phyloP scores from a whole-genome alignment of 92 coral and sea anemone species.

The Hydrozoanthus gracilis region DNA sequence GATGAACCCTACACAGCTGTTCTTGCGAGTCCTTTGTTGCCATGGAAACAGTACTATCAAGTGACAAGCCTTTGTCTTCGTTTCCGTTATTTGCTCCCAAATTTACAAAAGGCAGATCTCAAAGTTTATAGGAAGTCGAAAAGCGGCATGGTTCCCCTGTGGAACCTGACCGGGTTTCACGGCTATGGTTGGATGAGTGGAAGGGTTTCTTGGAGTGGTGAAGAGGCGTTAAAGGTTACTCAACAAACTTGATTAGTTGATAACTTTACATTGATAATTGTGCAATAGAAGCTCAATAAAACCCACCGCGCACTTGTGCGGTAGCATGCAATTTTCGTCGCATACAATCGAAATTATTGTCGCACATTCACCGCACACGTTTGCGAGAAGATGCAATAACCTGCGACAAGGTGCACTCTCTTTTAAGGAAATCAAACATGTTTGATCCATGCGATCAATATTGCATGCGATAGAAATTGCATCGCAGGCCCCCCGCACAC shows the following conservation, averaged over 20 bases:
- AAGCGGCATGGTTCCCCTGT: conserved; percentile 21
- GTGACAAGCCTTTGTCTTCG: conserved; percentile 56
- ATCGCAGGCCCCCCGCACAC: too few relatives aligned
- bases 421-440: too few relatives aligned
- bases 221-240: conserved; percentile 53
- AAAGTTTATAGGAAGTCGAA: conserved; percentile 29
- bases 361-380: too few relatives aligned
- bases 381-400: too few relatives aligned
- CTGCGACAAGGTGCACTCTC: too few relatives aligned
- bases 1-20: conserved; percentile 14
- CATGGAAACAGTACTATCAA: conserved; percentile 28
- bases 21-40: conserved; percentile 22
- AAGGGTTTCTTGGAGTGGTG: conserved; percentile 58
- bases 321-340: too few relatives aligned
- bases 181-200: conserved; percentile 67
- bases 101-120: conserved; percentile 30
- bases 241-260: not conserved
- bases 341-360: too few relatives aligned
- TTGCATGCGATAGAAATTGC: too few relatives aligned
- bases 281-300: not conserved
- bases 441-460: too few relatives aligned
- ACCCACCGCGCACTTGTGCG: too few relatives aligned
- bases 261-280: not conserved
- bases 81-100: conserved; percentile 62
- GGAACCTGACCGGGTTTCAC: conserved; percentile 71